Evolutionary conservation across 2,888 invertebrate species (phyloP), one percentile per base, ranked within the genome.

Genomic region (Pinctada fucata): DNA sequence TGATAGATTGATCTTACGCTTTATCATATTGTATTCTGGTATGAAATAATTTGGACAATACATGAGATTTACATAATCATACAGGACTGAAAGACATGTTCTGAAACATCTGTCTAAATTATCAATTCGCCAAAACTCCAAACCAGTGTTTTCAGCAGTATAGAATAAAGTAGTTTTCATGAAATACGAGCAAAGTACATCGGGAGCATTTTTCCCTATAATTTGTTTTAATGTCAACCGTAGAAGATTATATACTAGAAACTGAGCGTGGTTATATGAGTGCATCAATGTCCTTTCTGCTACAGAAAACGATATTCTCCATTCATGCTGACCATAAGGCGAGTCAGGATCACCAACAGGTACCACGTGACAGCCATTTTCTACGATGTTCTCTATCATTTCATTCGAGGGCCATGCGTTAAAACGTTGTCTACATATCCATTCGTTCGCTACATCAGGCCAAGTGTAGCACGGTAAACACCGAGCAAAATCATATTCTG

Each of bases 151-250:
- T 67, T 81, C 81, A 8, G 72, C 31, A 1, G 31, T 31, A 31
- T 31, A 31, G 31, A 31, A 31, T 31, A 31, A 31, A 1, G 0
- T 31, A 1, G 31, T 31, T 31, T 31, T 31, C 31, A 31, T 31
- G 1, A 31, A 31, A 1, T 31, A 31, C 0, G 31, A 31, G 31
- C 31, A 31, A 31, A 31, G 31, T 1, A 31, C 31, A 31, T 31
- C 31, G 1, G 31, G 63, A 5, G 16, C 69, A 0, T 45, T 52
- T 31, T 58, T 58, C 4, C n/a, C 31, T 10, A 71, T n/a, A 50
- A 16, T 63, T 13, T 75, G 75, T 69, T 80, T 80, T 13, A 80
- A 48, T 49, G 75, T 49, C 66, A 78, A 71, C 65, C 78, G 78
- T 13, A 78, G 52, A 49, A 80, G 45, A 58, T 68, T 69, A 52